Conservation (phyloP, 1,140 invertebrate species). For the Proctacanthus coquilletti region DNA sequence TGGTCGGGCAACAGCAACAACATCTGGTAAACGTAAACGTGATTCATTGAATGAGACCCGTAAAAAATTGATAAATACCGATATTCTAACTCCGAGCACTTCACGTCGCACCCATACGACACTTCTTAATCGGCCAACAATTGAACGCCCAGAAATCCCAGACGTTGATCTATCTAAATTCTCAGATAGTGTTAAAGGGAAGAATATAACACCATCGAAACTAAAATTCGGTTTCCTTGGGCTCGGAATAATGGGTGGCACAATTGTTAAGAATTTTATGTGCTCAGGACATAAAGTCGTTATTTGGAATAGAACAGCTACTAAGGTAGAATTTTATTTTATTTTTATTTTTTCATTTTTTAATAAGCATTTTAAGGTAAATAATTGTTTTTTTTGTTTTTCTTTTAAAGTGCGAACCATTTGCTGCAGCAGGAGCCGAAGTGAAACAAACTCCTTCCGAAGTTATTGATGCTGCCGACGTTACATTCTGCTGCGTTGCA, state of each 20-base stretch:
- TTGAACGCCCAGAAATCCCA: conserved; percentile 44
- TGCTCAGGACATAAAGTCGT: conserved; percentile 86
- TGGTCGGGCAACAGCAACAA: neutral
- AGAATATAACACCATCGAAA: conserved; percentile 72
- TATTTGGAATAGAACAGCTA: conserved; percentile 84
- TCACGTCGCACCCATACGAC: conserved; percentile 16
- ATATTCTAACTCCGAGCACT: conserved; percentile 5
- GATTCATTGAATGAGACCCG: neutral
- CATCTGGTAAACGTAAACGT: conserved; percentile 4
- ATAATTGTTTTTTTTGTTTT: conserved; percentile 13
- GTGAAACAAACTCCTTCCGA: conserved; percentile 76
- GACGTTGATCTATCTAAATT: conserved; percentile 61
- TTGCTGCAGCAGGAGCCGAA: conserved; percentile 56
- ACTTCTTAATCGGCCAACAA: conserved; percentile 22
- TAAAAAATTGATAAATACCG: neutral
- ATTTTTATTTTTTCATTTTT: conserved; percentile 4
- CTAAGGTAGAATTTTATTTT: conserved; percentile 59
- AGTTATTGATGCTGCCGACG: conserved; percentile 78
- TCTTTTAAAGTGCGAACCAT: conserved; percentile 51
- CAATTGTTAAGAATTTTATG: conserved; percentile 88
- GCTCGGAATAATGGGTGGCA: conserved; percentile 89
- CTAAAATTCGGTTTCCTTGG: conserved; percentile 91
- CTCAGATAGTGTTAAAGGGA: conserved; percentile 64
- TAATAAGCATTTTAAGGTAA: neutral
- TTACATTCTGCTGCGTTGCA: conserved; percentile 88